Percentiles rank a stretch among this genome's conserved stretches.
Evolutionary conservation across 2,113 vertebrate species (phyloP).

Genomic region (Hemibates koningsi): DNA sequence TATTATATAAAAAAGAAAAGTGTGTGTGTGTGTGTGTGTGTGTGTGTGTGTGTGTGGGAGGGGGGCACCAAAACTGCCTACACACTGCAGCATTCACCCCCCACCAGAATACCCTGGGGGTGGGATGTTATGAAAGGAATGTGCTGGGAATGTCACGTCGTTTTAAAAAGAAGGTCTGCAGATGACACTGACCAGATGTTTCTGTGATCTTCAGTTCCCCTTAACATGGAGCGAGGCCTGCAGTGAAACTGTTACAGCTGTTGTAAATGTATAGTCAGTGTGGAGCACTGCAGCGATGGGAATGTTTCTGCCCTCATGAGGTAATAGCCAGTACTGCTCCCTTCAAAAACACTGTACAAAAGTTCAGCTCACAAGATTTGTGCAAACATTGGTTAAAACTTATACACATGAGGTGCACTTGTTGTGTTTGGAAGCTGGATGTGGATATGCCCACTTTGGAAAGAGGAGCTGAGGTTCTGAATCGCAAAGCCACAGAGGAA

Average conservation of each 20-base stretch:
- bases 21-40: too few species aligned
- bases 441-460: background rate
- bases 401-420: background rate
- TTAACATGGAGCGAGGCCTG: background rate
- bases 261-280: background rate
- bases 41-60: background rate
- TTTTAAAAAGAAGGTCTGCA: constrained; percentile 16
- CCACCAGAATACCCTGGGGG: background rate
- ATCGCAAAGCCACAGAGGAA: background rate
- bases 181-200: constrained; percentile 57
- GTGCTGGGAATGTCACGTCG: constrained; percentile 16
- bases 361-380: background rate
- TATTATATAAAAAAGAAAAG: background rate
- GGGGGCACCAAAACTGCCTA: background rate
- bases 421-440: background rate
- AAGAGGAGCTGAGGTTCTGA: background rate
- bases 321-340: background rate
- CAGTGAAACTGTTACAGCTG: background rate
- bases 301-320: constrained; percentile 37
- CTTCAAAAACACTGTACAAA: background rate
- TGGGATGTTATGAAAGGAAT: constrained; percentile 42
- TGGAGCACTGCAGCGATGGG: background rate
- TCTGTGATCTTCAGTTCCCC: constrained; percentile 5
- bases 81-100: background rate
- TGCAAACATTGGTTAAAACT: background rate